A percentile compares a stretch with the other conserved stretches of the same genome.
Evolutionary conservation across 2,113 vertebrate species (phyloP).

Genomic region (Steatornis caripensis): DNA sequence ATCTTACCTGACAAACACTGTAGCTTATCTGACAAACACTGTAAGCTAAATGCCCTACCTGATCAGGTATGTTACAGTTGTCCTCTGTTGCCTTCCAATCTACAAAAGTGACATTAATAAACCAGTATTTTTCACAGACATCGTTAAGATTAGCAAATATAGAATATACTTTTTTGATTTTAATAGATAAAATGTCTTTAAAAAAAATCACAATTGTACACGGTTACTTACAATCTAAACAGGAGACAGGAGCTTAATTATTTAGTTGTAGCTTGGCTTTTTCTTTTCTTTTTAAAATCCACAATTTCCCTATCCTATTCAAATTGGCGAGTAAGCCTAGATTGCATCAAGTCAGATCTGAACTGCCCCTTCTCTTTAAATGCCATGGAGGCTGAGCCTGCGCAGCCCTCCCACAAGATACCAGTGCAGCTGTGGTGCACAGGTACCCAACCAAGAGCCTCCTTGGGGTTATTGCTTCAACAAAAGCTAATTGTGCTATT

Average conservation of each 20-base stretch:
- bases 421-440: accelerated
- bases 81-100: no score
- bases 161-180: not conserved
- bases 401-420: not conserved
- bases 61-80: not conserved
- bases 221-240: not conserved
- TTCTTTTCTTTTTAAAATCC: not conserved
- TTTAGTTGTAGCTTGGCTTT: not conserved
- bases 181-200: not conserved
- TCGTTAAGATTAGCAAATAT: not conserved
- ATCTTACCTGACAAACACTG: not conserved
- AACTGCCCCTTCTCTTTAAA: not conserved
- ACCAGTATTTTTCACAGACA: not conserved
- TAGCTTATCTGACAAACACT: not conserved
- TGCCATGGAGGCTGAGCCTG: not conserved
- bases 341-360: not conserved
- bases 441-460: not conserved
- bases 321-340: not conserved
- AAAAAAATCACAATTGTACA: not conserved
- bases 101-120: not conserved
- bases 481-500: not conserved
- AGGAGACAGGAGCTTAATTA: not conserved
- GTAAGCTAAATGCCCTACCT: not conserved
- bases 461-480: not conserved
- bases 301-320: not conserved